phyloP scores from a whole-genome alignment of 2,888 invertebrate genomes.

The Rhabditophanes sp. region DNA sequence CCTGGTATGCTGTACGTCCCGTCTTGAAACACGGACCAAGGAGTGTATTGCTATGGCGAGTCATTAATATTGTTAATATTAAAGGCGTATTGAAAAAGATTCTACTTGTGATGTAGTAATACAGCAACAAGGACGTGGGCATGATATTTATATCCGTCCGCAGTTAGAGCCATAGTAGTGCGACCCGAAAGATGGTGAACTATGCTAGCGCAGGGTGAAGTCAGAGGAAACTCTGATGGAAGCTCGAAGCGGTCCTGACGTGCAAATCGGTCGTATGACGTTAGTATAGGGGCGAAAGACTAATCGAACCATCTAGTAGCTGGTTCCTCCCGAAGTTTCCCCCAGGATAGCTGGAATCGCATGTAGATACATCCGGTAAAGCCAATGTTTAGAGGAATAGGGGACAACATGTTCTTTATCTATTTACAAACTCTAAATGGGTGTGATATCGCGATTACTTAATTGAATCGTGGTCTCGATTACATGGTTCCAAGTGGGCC shows the following conservation, averaged over 20 bases:
- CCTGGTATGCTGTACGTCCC: conserved; percentile 50
- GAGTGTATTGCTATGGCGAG: conserved; percentile 60
- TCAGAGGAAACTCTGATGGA: conserved; percentile 57
- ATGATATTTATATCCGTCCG: conserved; percentile 44
- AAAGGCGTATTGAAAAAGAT: conserved; percentile 58
- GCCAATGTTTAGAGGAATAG: conserved; percentile 60
- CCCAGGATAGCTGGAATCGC: conserved; percentile 20
- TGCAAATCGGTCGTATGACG: conserved; percentile 63
- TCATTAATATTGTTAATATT: conserved; percentile 53
- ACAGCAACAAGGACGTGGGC: conserved; percentile 54
- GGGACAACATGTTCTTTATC: conserved; percentile 58
- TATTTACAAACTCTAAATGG: conserved; percentile 65
- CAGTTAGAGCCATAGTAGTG: conserved; percentile 55
- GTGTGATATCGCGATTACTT: conserved; percentile 52
- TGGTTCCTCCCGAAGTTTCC: conserved; percentile 58
- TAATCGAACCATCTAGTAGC: conserved; percentile 63
- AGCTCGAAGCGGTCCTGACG: conserved; percentile 60
- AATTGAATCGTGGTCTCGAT: conserved; percentile 44
- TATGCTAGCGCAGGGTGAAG: conserved; percentile 59
- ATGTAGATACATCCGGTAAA: conserved; percentile 56
- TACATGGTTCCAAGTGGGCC: conserved; percentile 55
- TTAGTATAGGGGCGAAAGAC: conserved; percentile 56
- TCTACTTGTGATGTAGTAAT: conserved; percentile 12
- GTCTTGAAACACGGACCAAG: conserved; percentile 65
- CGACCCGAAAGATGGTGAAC: conserved; percentile 60